Percentiles rank a stretch among this genome's conserved stretches.
These are phyloP conservation scores for Epinephelus malabaricus DNA, from an alignment of 2,797 vertebrate species.

Conservation along the genomic window DNA sequence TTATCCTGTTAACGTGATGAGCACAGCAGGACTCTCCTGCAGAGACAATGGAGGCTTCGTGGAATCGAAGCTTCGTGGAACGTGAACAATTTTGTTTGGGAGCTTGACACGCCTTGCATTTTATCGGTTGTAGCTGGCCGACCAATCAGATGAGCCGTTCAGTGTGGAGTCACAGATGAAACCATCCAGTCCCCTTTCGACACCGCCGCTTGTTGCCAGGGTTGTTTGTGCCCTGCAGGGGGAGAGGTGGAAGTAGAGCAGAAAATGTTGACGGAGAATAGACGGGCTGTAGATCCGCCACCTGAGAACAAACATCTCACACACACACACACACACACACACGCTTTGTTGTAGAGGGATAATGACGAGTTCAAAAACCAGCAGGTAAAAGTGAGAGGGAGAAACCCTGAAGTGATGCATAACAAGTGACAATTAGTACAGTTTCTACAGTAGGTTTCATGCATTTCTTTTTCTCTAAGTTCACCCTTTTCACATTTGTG, in stretches of 20 bases:
- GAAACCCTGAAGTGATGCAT: constrained; percentile 4
- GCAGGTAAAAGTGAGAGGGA: constrained; percentile 5
- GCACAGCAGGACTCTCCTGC: constrained; percentile 29
- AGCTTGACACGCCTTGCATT: constrained; percentile 15
- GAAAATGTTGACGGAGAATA: constrained; percentile 63
- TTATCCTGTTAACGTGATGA: constrained; percentile 27
- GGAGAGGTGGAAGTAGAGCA: constrained; percentile 74
- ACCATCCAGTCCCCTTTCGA: constrained; percentile 69
- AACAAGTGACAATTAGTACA: background rate
- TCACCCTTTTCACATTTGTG: background rate
- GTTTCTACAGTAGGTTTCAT: background rate
- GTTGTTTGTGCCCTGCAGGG: constrained; percentile 65
- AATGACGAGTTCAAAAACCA: constrained; percentile 6
- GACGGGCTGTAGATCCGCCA: constrained; percentile 44
- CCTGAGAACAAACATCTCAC: constrained; percentile 36
- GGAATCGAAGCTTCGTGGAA: constrained; percentile 22
- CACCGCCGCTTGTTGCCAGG: constrained; percentile 74
- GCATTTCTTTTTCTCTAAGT: background rate
- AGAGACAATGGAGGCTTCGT: constrained; percentile 8
- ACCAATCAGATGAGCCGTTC: constrained; percentile 63
- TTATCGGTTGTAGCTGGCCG: constrained; percentile 13
- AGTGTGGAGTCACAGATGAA: constrained; percentile 57
- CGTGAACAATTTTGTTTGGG: constrained; percentile 29
- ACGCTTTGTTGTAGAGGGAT: background rate
- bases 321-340: background rate